phyloP scores from a whole-genome alignment of 2,797 vertebrate genomes.

The Cynopterus sphinx region DNA sequence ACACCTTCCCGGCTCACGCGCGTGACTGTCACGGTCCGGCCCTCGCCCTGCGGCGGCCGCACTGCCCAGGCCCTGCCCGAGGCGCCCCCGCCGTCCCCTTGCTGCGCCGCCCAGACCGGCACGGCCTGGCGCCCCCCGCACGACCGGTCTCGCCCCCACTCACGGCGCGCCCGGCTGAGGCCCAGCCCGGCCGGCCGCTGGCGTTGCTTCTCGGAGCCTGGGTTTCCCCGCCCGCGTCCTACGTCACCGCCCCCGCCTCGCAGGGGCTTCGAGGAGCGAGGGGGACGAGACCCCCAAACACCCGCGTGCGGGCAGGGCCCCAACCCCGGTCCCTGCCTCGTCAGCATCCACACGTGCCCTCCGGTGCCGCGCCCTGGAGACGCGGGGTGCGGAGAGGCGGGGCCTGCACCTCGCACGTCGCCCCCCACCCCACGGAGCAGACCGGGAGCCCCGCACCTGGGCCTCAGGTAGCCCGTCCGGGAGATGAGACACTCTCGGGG shows the following conservation, averaged over 20 bases:
- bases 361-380: neutral
- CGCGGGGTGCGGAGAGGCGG: accelerated
- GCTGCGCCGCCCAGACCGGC: no score
- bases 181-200: accelerated
- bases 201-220: neutral
- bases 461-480: neutral
- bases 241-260: accelerated
- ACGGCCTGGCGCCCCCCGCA: no score
- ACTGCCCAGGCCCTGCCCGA: no score
- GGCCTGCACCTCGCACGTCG: neutral
- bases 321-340: accelerated
- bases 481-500: neutral
- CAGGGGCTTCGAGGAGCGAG: neutral
- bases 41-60: neutral
- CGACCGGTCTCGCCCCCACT: neutral
- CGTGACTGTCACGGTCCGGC: neutral
- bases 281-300: accelerated
- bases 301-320: neutral
- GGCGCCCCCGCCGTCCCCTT: no score
- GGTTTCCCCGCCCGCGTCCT: neutral
- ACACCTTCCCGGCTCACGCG: accelerated
- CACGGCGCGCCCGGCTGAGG: neutral
- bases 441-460: accelerated
- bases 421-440: accelerated
- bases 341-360: accelerated